A percentile compares a stretch with the other conserved stretches of the same genome.
Evolutionary conservation across 1,140 invertebrate genomes (phyloP).

Genomic region (Dinothrombium tinctorium): DNA sequence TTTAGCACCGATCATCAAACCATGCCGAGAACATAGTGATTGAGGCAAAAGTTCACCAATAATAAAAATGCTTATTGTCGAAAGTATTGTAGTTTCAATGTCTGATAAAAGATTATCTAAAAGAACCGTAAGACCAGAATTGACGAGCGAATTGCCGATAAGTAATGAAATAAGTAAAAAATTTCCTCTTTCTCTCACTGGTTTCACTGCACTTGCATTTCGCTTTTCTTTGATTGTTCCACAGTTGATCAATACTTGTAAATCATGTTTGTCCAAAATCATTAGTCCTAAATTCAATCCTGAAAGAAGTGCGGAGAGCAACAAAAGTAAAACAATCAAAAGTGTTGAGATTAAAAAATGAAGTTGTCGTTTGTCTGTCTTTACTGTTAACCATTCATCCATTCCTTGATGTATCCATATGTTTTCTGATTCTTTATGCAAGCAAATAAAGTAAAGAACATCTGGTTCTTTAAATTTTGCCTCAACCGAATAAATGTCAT

Average conservation of each 20-base stretch:
- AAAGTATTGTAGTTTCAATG: constrained; percentile 23
- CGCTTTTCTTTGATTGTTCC: constrained; percentile 21
- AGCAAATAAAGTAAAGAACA: too few species aligned
- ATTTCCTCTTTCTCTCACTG: constrained; percentile 76
- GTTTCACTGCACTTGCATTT: constrained; percentile 51
- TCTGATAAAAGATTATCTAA: constrained; percentile 23
- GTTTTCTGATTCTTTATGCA: too few species aligned
- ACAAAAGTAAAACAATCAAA: constrained; percentile 37
- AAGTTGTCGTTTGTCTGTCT: too few species aligned
- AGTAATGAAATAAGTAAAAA: too few species aligned
- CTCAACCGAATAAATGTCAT: too few species aligned
- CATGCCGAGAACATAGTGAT: constrained; percentile 76
- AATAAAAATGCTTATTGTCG: constrained; percentile 77
- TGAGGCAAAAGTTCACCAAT: constrained; percentile 89
- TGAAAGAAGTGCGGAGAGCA: constrained; percentile 60
- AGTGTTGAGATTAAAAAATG: constrained; percentile 24
- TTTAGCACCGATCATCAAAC: constrained; percentile 76
- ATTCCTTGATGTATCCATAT: too few species aligned
- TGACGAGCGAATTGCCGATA: constrained; percentile 19
- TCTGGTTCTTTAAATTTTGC: too few species aligned
- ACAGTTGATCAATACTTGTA: constrained; percentile 16
- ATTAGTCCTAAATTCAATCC: constrained; percentile 89
- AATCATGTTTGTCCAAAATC: constrained; percentile 66
- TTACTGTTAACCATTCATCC: too few species aligned
- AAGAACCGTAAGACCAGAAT: constrained; percentile 18